phyloP scores from a whole-genome alignment of 2,888 invertebrate species.

The Drosophila parthenogenetica region DNA sequence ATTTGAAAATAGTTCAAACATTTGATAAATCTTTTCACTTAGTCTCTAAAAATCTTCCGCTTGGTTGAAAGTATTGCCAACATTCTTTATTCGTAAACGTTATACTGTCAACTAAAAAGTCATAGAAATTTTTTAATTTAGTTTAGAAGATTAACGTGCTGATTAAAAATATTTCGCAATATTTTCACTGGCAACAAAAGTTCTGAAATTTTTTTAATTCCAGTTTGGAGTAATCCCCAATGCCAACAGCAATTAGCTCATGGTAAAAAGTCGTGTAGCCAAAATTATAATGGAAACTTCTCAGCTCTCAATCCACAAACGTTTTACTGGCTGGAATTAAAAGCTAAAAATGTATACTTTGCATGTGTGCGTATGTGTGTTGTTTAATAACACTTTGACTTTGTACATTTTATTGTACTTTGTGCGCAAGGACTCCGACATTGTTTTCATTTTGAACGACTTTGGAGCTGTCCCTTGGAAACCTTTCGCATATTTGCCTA shows the following conservation, averaged over 20 bases:
- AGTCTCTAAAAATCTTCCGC: too few species aligned
- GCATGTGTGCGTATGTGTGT: not conserved
- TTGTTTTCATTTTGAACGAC: not conserved
- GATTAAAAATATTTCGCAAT: too few species aligned
- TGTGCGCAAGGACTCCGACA: not conserved
- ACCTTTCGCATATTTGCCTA: conserved; percentile 19
- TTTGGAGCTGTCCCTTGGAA: conserved; percentile 29
- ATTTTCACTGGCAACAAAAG: too few species aligned
- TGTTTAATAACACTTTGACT: conserved; percentile 3
- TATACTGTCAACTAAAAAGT: not conserved
- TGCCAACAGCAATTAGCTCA: too few species aligned
- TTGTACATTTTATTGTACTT: conserved; percentile 6
- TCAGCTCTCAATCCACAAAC: not conserved
- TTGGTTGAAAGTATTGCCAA: too few species aligned
- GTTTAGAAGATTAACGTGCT: too few species aligned
- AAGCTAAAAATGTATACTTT: not conserved
- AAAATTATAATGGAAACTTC: not conserved
- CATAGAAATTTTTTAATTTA: too few species aligned
- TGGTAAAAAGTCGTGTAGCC: too few species aligned
- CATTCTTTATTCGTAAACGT: too few species aligned
- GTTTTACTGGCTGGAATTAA: conserved; percentile 7
- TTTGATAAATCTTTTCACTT: too few species aligned
- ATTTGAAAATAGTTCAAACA: too few species aligned
- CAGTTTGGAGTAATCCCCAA: not conserved
- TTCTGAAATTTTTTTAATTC: too few species aligned